Base-by-base conservation (phyloP, 2,888 invertebrate species). In the Monoplex corrugatus region DNA sequence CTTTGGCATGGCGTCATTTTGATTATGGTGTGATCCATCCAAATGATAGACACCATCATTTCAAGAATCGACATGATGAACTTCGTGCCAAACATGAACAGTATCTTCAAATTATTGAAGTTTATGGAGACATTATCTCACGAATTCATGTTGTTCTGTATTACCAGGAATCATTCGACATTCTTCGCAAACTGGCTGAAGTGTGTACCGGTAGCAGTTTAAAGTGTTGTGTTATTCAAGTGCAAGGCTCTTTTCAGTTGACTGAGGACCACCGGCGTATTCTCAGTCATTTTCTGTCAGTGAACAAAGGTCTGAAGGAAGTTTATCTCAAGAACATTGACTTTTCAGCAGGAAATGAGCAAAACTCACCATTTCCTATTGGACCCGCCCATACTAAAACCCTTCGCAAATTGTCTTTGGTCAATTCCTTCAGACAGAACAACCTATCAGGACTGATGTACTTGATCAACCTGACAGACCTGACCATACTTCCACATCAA, bases 381-480 rank as follows among this genome's bases (percentile, higher is more conserved):
- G 91, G 92, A 13, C 89, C 90, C 16, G 72, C 75, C 32, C 91
- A 92, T 88, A 86, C 92, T 1, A 82, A 83, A 19, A 44, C 78
- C n/a, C 88, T 93, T 13, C 84, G 87, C n/a, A 89, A 82, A 38
- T 89, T 93, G 50, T 90, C 90, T 80, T 87, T 93, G 38, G 90
- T 92, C 13, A 92, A 93, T 68, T 93, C 92, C 6, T 93, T 93
- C 35, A 85, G 90, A 16, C 78, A 86, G 0, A 90, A 90, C 85
- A 92, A 91, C 57, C 89, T 93, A 38, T 90, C 92, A 19, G 91
- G 90, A 68, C 72, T 93, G 35, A 92, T 92, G 92, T 92, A 93
- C 57, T 87, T 93, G 57, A 91, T 92, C 32, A 91, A 92, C 86
- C 88, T 93, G 19, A 88, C 84, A 82, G 92, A 92, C 40, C 89